These are phyloP conservation scores for Thalassarche chlororhynchos DNA, from an alignment of 2,113 vertebrate species.

Conservation along the genomic window DNA sequence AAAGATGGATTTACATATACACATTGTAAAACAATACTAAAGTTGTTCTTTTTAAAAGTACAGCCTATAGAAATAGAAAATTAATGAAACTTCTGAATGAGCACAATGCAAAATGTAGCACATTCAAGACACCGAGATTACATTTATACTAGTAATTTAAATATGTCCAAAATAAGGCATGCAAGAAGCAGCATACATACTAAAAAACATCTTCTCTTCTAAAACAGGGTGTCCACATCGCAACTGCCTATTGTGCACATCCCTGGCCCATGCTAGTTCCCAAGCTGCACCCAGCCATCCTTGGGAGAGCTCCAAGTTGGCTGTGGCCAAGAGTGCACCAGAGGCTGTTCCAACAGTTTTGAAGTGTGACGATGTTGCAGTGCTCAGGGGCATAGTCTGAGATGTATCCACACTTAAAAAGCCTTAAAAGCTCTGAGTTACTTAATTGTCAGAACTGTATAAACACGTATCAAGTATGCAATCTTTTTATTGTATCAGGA, in stretches of 20 bases:
- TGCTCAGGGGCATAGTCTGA: neutral
- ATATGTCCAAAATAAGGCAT: neutral
- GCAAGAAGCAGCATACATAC: neutral
- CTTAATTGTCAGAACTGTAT: neutral
- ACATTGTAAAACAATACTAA: neutral
- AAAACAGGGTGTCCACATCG: neutral
- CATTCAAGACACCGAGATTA: neutral
- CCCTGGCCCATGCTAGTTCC: neutral
- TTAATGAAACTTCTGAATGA: neutral
- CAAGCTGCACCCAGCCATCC: neutral
- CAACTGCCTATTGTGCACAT: neutral
- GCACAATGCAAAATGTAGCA: neutral
- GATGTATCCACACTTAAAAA: neutral
- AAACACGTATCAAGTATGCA: neutral
- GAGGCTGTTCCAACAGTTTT: neutral
- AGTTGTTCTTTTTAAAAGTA: neutral
- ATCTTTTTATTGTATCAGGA: neutral
- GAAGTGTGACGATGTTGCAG: neutral
- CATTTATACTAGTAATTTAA: neutral
- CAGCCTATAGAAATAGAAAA: neutral
- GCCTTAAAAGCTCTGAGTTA: neutral
- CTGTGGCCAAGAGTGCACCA: neutral
- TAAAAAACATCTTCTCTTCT: neutral
- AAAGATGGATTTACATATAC: neutral
- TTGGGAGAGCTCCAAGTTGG: neutral